Percentiles rank a stretch among this genome's conserved stretches.
phyloP scores from a whole-genome alignment of 2,113 vertebrate genomes.

The Nicator chloris region DNA sequence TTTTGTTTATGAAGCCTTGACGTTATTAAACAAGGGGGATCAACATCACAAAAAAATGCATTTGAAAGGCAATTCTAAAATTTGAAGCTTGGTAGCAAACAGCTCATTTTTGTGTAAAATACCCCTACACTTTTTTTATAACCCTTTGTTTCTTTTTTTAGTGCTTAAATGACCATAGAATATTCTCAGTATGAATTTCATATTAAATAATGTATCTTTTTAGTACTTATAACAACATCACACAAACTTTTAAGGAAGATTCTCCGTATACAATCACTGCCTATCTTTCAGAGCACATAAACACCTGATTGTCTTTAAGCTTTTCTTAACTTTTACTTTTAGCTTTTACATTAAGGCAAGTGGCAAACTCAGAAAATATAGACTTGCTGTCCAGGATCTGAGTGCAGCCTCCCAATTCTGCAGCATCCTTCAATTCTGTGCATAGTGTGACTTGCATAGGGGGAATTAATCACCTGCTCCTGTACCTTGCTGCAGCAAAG shows the following conservation, averaged over 20 bases:
- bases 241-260: not conserved
- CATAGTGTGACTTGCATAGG: not conserved
- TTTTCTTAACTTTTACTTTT: not conserved
- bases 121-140: not conserved
- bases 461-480: not conserved
- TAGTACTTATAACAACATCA: not conserved
- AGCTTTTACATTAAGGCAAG: not conserved
- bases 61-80: slow-evolving; percentile 23
- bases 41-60: slow-evolving; percentile 20
- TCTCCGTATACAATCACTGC: not conserved
- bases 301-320: not conserved
- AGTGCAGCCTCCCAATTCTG: not conserved
- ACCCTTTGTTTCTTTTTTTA: not conserved
- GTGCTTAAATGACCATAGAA: not conserved
- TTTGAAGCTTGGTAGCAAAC: not conserved
- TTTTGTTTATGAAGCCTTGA: slow-evolving; percentile 65
- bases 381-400: not conserved
- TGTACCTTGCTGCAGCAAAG: not conserved
- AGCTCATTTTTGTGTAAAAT: not conserved
- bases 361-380: not conserved
- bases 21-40: slow-evolving; percentile 46
- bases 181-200: not conserved
- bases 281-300: not conserved
- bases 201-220: not conserved
- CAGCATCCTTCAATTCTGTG: not conserved